phyloP scores from a whole-genome alignment of 2,797 vertebrate species.

The Cuculus canorus region DNA sequence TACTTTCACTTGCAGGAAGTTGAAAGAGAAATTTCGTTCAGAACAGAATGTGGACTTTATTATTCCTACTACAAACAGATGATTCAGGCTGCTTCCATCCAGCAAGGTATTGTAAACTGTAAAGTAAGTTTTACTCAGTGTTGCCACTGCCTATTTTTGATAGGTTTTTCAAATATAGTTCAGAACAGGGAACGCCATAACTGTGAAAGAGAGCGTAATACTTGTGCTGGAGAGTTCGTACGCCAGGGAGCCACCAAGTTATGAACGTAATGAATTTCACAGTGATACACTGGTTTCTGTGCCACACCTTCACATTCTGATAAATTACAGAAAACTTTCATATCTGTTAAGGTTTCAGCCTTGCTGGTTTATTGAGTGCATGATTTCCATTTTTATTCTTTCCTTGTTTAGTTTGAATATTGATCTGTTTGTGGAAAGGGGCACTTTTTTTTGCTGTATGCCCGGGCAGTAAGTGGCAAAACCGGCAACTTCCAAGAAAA shows the following conservation, averaged over 20 bases:
- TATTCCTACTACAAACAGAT: constrained; percentile 99
- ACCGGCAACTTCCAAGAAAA: neutral
- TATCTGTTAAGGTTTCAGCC: neutral
- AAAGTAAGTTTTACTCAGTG: constrained; percentile 42
- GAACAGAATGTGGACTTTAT: constrained; percentile 97
- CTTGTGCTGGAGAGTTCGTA: neutral
- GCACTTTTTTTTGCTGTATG: neutral
- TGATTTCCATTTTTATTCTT: neutral
- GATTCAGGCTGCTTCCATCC: constrained; percentile 89
- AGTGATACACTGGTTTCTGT: neutral
- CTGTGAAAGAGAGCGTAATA: neutral
- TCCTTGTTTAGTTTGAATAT: neutral
- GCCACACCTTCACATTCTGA: neutral
- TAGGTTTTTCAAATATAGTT: neutral
- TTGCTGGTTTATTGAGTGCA: neutral
- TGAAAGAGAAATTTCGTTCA: constrained; percentile 97
- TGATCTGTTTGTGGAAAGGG: neutral
- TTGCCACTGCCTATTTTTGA: neutral
- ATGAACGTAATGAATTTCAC: neutral
- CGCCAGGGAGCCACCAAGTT: neutral
- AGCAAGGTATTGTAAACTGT: constrained; percentile 84
- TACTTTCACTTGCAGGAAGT: constrained; percentile 88
- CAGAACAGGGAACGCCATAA: neutral
- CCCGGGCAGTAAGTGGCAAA: neutral
- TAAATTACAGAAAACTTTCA: neutral